Evolutionary conservation across 2,888 invertebrate genomes (phyloP), one percentile per base, ranked within the genome.

Genomic region (Cerceris rybyensis): DNA sequence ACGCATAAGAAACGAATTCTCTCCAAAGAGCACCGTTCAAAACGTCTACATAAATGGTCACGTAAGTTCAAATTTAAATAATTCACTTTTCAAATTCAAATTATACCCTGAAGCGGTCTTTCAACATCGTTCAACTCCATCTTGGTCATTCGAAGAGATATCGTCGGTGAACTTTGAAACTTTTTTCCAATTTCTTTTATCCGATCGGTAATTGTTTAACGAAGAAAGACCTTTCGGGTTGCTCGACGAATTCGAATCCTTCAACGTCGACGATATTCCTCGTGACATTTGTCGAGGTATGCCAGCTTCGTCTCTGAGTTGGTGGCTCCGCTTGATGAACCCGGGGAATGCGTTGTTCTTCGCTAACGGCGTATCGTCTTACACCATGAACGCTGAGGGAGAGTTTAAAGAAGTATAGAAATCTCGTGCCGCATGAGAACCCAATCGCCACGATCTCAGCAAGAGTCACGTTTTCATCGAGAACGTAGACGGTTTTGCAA

Each of bases 231-330:
- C 7, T 11, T 43, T 65, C 42, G 1, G 39, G 17, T 7, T 59
- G 52, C 42, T 59, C 57, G 49, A 61, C 46, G 70, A 67, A 70
- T 78, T 70, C 73, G 70, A 66, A n/a, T 41, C 46, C 49, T 49
- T 43, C 55, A 49, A 46, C 52, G 46, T 14, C 39, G 42, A 14
- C 50, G 46, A 59, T 43, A 39, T 50, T 73, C 43, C 64, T 7
- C 72, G 65, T 81, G 84, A 83, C 84, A 85, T 85, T 85, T 85
- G 70, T 64, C 42, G 70, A 72, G 60, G 68, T 17, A 13, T 14
- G 64, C 16, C 49, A 65, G 52, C 49, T 57, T 63, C 63, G 64
- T 65, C 59, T 57, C 54, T 43, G 13, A 49, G 69, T 42, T 28
- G 70, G 52, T 46, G 52, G 43, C 60, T 55, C 28, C 50, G 66